Conservation (phyloP, 2,113 vertebrate species). For the Monarcha castaneiventris region DNA sequence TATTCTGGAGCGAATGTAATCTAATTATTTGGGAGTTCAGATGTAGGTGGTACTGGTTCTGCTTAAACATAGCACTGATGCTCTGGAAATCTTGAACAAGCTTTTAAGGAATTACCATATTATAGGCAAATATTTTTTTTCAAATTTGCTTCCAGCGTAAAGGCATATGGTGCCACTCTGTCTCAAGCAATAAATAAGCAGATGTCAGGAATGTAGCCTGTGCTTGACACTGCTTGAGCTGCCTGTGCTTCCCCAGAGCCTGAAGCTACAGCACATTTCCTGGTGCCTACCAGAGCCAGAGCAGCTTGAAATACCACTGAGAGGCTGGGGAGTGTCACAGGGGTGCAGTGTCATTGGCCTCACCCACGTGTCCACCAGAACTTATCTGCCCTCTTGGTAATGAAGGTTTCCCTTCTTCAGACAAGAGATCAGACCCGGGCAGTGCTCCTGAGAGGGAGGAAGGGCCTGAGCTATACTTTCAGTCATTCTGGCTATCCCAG, state of each 20-base stretch:
- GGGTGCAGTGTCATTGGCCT: not conserved
- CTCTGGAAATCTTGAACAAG: not conserved
- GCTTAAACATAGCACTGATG: slow-evolving; percentile 1
- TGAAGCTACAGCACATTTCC: not conserved
- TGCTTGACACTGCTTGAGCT: not conserved
- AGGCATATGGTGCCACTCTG: not conserved
- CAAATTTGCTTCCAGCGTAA: not conserved
- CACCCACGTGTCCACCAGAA: accelerated
- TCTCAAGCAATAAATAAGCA: not conserved
- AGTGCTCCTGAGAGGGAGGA: not conserved
- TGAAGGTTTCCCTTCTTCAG: not conserved
- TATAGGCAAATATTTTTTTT: not conserved
- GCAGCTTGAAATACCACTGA: not conserved
- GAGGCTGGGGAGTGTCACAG: not conserved
- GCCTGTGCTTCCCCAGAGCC: not conserved
- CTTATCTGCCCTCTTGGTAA: not conserved
- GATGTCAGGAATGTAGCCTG: not conserved
- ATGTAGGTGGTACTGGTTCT: not conserved
- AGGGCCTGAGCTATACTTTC: not conserved
- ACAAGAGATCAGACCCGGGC: not conserved
- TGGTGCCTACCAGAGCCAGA: not conserved
- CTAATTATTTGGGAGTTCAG: slow-evolving; percentile 2
- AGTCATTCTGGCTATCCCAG: not conserved
- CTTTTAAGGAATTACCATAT: not conserved
- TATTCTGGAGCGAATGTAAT: not conserved